phyloP scores from a whole-genome alignment of 2,113 vertebrate species.

The Puntigrus tetrazona region DNA sequence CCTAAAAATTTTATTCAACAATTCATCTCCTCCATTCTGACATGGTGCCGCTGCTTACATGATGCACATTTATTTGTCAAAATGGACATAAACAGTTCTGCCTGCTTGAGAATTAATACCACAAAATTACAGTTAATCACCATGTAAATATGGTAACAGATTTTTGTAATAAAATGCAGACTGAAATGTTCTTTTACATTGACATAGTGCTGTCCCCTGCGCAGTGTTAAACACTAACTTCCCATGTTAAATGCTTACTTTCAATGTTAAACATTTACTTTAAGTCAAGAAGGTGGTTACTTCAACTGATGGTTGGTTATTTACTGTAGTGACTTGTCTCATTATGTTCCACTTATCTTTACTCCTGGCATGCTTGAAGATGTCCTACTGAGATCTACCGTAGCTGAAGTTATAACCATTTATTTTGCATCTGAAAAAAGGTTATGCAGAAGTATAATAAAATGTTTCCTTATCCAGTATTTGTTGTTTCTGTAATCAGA shows the following conservation, averaged over 20 bases:
- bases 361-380: background rate
- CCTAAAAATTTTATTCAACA: too few species aligned
- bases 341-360: background rate
- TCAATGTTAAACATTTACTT: too few species aligned
- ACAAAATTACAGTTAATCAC: background rate
- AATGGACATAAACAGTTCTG: background rate
- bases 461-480: constrained; percentile 62
- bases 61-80: too few species aligned
- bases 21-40: too few species aligned
- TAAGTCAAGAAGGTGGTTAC: too few species aligned
- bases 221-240: too few species aligned
- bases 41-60: too few species aligned
- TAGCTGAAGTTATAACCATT: background rate
- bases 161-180: background rate
- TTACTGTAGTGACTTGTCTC: background rate
- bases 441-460: background rate
- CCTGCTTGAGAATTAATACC: background rate
- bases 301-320: too few species aligned
- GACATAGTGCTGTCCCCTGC: too few species aligned
- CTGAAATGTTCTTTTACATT: background rate
- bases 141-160: background rate
- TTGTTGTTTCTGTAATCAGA: constrained; percentile 62
- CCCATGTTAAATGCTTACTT: too few species aligned
- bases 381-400: constrained; percentile 27
- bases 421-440: background rate